Percentiles rank a stretch among this genome's conserved stretches.
Evolutionary conservation across 2,888 invertebrate species (phyloP).

Genomic region (Hypselothyrea guttata): DNA sequence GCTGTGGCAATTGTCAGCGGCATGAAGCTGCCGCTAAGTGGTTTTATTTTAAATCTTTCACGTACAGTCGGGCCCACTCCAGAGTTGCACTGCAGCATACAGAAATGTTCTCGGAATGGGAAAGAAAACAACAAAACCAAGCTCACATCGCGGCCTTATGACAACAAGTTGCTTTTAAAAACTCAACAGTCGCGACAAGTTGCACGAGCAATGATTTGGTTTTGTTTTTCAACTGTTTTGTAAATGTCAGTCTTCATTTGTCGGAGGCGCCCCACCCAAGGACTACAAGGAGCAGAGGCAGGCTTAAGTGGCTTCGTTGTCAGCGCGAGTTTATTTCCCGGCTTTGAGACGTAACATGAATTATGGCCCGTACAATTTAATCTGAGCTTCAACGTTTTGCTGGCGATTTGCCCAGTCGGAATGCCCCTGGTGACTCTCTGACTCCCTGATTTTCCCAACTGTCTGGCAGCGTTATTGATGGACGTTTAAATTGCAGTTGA

Average conservation of each 20-base stretch:
- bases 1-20: conserved; percentile 68
- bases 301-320: conserved; percentile 75
- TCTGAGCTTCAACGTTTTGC: conserved; percentile 53
- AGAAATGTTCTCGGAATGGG: background rate
- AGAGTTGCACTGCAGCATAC: conserved; percentile 14
- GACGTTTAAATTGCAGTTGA: conserved; percentile 75
- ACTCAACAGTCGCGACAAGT: conserved; percentile 71
- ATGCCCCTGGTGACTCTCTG: background rate
- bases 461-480: conserved; percentile 74
- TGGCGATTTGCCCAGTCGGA: conserved; percentile 27
- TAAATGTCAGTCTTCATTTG: conserved; percentile 81
- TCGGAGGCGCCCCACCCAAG: conserved; percentile 56
- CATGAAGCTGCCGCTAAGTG: conserved; percentile 77
- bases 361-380: conserved; percentile 49
- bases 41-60: conserved; percentile 82
- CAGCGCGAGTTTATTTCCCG: conserved; percentile 58
- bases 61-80: conserved; percentile 64
- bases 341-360: conserved; percentile 42
- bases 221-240: conserved; percentile 76
- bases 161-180: conserved; percentile 78
- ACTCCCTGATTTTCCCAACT: conserved; percentile 5
- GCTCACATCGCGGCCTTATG: conserved; percentile 47
- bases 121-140: conserved; percentile 6
- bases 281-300: conserved; percentile 17
- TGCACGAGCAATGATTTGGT: conserved; percentile 65